Evolutionary conservation across 1,140 invertebrate genomes (phyloP).

Genomic region (Oscheius sp.): DNA sequence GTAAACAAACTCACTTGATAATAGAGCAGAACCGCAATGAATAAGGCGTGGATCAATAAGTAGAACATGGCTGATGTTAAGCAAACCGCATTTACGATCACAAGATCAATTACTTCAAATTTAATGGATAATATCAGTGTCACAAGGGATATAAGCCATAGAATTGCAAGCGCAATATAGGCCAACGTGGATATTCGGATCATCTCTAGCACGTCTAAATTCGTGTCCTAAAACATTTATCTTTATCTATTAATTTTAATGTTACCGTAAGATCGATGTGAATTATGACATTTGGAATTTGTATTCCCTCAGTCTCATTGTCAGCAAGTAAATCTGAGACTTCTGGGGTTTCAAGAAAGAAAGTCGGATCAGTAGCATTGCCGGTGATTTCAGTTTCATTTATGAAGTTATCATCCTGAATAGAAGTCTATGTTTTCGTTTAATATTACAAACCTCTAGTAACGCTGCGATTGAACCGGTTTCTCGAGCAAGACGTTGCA

Average conservation of each 20-base stretch:
- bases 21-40: slow-evolving; percentile 47
- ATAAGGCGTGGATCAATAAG: slow-evolving; percentile 48
- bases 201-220: slow-evolving; percentile 51
- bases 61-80: slow-evolving; percentile 47
- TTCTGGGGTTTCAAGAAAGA: not conserved
- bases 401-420: not conserved
- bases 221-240: slow-evolving; percentile 1
- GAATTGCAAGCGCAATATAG: slow-evolving; percentile 42
- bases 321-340: not conserved
- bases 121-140: slow-evolving; percentile 51
- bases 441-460: not conserved
- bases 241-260: not conserved
- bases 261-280: slow-evolving; percentile 9
- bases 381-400: not conserved
- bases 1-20: slow-evolving; percentile 48
- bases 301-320: slow-evolving; percentile 1
- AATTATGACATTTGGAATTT: slow-evolving; percentile 24
- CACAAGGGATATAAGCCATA: slow-evolving; percentile 53
- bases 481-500: not conserved
- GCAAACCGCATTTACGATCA: slow-evolving; percentile 51
- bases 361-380: not conserved
- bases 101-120: slow-evolving; percentile 54
- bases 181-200: slow-evolving; percentile 51
- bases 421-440: too few species aligned
- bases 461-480: too few species aligned